Conservation (phyloP, 2,113 vertebrate genomes). For the Atlantisia rogersi region DNA sequence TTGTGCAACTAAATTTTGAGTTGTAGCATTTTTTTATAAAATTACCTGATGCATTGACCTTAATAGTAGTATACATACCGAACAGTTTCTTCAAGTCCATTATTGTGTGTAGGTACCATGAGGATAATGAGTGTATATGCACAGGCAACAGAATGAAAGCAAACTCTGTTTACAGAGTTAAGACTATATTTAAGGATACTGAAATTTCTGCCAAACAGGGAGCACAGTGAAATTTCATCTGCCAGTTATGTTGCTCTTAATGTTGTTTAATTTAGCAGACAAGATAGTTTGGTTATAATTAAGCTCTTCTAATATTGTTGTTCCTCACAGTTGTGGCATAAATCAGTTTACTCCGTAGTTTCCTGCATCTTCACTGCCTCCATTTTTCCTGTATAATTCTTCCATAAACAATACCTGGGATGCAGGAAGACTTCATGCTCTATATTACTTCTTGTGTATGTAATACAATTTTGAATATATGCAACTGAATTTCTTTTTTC, state of each 20-base stretch:
- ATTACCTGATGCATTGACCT: background rate
- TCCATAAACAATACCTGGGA: background rate
- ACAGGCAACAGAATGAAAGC: background rate
- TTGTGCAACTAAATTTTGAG: background rate
- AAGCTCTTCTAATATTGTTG: constrained; percentile 44
- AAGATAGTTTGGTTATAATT: constrained; percentile 45
- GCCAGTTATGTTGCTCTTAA: constrained; percentile 29
- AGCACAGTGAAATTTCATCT: constrained; percentile 31
- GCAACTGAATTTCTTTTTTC: background rate
- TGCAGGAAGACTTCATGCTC: background rate
- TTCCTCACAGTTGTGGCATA: constrained; percentile 3
- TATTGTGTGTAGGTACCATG: background rate
- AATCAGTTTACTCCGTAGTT: constrained; percentile 1
- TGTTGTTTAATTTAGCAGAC: constrained; percentile 53
- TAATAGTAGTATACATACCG: background rate
- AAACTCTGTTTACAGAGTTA: constrained; percentile 1
- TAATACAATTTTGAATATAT: background rate
- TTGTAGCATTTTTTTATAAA: background rate
- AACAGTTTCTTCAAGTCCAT: background rate
- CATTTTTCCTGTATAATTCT: constrained; percentile 42
- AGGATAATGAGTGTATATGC: background rate
- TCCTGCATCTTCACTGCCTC: background rate
- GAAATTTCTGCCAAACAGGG: constrained; percentile 30
- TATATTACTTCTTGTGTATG: background rate
- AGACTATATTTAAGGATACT: background rate